A percentile compares a stretch with the other conserved stretches of the same genome.
Evolutionary conservation across 2,797 vertebrate genomes (phyloP).

Genomic region (Tachyglossus aculeatus): DNA sequence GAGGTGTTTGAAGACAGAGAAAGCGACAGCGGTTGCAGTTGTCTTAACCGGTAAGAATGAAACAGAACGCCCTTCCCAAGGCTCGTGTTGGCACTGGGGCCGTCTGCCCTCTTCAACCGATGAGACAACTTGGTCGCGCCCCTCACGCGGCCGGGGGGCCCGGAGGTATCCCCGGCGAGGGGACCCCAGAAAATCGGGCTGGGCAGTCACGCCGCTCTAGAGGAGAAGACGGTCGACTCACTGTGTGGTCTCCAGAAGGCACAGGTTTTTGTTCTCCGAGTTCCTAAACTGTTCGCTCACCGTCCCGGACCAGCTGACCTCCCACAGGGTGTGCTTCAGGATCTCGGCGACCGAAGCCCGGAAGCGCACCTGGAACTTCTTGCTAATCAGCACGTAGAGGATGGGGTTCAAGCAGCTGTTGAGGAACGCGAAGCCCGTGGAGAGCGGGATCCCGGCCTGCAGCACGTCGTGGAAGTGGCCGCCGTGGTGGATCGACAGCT

Average conservation of each 20-base stretch:
- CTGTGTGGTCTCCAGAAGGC: conserved; percentile 63
- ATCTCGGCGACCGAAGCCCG: conserved; percentile 82
- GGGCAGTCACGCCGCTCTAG: too few relatives aligned
- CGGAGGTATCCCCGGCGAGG: too few relatives aligned
- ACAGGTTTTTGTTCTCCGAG: conserved; percentile 58
- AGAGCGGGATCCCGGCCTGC: conserved; percentile 86
- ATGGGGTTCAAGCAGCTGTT: conserved; percentile 96
- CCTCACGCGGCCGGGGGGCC: too few relatives aligned
- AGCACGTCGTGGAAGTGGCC: conserved; percentile 73
- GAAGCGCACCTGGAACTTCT: conserved; percentile 83
- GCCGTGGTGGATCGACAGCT: conserved; percentile 83
- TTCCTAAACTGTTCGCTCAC: conserved; percentile 81
- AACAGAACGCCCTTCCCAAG: too few relatives aligned
- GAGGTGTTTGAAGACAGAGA: too few relatives aligned
- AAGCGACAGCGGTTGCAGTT: too few relatives aligned
- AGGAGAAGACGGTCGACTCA: too few relatives aligned
- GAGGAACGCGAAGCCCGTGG: conserved; percentile 91
- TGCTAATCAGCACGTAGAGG: conserved; percentile 90
- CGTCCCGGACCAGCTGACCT: conserved; percentile 86
- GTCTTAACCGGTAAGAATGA: too few relatives aligned
- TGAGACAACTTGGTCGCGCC: too few relatives aligned
- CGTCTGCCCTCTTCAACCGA: too few relatives aligned
- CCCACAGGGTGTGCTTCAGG: conserved; percentile 87
- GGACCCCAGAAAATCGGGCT: too few relatives aligned
- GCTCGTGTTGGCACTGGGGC: too few relatives aligned